phyloP scores from a whole-genome alignment of 2,113 vertebrate genomes.

The Nanorana parkeri region DNA sequence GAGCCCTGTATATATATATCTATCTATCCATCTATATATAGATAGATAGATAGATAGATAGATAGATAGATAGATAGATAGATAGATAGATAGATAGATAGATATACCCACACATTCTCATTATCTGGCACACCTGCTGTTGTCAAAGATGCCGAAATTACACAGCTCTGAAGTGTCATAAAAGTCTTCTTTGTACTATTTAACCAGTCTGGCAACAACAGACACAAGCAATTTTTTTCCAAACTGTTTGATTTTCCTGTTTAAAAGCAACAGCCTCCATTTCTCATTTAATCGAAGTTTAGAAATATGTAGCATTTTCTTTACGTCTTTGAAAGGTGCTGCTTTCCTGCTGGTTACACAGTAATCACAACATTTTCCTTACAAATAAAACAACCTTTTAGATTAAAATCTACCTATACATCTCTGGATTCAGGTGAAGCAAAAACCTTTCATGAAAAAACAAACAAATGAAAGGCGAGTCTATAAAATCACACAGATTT shows the following conservation, averaged over 20 bases:
- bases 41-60: too few relatives aligned
- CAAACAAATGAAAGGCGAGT: background rate
- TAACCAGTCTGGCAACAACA: background rate
- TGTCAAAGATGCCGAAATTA: background rate
- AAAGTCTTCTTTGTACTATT: background rate
- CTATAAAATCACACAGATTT: background rate
- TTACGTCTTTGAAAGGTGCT: background rate
- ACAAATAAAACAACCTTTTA: background rate
- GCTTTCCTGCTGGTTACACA: background rate
- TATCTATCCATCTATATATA: too few relatives aligned
- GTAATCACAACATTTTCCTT: background rate
- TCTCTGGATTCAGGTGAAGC: background rate
- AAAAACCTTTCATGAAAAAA: slow-evolving; percentile 5
- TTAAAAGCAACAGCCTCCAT: background rate
- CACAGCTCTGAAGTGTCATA: background rate
- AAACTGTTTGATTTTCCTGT: background rate
- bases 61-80: too few relatives aligned
- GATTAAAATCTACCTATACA: background rate
- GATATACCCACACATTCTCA: too few relatives aligned
- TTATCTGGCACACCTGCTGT: too few relatives aligned
- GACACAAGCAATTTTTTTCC: background rate
- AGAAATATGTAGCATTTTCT: background rate
- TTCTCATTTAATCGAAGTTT: background rate
- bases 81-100: too few relatives aligned
- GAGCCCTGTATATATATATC: too few relatives aligned